phyloP scores from a whole-genome alignment of 2,888 invertebrate genomes.

The Dryobotodes eremita region DNA sequence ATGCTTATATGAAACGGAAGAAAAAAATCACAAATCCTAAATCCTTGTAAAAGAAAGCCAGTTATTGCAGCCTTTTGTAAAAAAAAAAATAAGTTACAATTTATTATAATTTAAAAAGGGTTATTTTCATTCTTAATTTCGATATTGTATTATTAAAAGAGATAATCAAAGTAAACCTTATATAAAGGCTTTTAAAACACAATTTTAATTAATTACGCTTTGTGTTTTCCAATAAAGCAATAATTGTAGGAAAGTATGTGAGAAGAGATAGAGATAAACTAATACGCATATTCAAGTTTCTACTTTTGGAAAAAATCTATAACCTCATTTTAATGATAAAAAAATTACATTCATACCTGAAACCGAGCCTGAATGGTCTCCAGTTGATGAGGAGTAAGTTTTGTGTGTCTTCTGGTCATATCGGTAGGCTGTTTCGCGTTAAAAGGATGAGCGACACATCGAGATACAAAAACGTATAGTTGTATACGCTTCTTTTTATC shows the following conservation, averaged over 20 bases:
- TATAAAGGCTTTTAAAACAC: neutral
- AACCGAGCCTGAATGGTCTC: slow-evolving; percentile 98
- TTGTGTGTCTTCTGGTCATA: slow-evolving; percentile 98
- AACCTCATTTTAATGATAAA: neutral
- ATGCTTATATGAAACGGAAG: neutral
- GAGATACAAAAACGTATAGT: slow-evolving; percentile 99
- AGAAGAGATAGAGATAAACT: neutral
- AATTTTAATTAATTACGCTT: neutral
- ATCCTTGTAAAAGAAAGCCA: neutral
- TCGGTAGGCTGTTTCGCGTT: slow-evolving; percentile 99
- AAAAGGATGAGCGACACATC: slow-evolving; percentile 99
- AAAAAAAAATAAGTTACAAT: neutral
- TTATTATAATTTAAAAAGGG: neutral
- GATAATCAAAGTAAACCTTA: neutral
- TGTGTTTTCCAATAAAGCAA: neutral
- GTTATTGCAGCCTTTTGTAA: neutral
- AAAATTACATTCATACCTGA: slow-evolving; percentile 91
- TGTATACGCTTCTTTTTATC: slow-evolving; percentile 98
- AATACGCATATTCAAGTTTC: no score
- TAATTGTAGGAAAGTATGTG: neutral
- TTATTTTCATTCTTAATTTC: neutral
- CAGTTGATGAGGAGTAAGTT: slow-evolving; percentile 98
- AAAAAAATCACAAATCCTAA: neutral
- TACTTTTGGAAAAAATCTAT: neutral
- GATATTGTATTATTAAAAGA: neutral